Conservation (phyloP, 1,140 invertebrate species). For the Anthonomus grandis region DNA sequence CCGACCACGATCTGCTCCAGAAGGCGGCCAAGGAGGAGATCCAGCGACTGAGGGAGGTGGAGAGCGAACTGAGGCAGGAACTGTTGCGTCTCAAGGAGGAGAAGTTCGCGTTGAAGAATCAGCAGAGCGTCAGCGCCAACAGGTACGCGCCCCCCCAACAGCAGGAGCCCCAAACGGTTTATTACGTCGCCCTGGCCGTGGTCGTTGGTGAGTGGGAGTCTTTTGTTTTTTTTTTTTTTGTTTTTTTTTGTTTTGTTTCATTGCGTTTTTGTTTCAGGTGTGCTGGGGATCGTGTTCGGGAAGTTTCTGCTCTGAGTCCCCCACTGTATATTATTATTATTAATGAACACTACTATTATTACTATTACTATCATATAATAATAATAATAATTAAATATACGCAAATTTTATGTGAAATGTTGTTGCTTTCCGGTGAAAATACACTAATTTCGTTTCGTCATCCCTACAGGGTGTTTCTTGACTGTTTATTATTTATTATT, state of each 20-base stretch:
- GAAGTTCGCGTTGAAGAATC: slow-evolving; percentile 52
- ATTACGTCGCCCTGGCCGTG: slow-evolving; percentile 30
- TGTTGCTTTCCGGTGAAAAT: neutral
- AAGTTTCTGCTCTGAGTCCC: slow-evolving; percentile 42
- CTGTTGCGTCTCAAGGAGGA: slow-evolving; percentile 74
- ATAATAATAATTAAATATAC: slow-evolving; percentile 25
- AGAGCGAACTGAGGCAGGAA: slow-evolving; percentile 74
- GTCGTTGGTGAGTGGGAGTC: slow-evolving; percentile 24
- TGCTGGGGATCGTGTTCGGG: slow-evolving; percentile 42
- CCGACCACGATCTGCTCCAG: slow-evolving; percentile 57
- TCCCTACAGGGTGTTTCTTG: slow-evolving; percentile 22
- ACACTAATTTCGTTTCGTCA: neutral
- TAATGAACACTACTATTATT: slow-evolving; percentile 27
- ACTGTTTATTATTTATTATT: neutral
- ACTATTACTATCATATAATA: slow-evolving; percentile 36
- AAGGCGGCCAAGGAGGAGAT: slow-evolving; percentile 65
- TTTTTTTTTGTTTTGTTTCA: slow-evolving; percentile 1
- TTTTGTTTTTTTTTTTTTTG: neutral
- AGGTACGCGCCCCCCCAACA: slow-evolving; percentile 38
- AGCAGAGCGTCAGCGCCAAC: slow-evolving; percentile 38
- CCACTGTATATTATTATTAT: slow-evolving; percentile 42
- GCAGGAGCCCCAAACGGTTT: slow-evolving; percentile 27
- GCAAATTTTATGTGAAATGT: slow-evolving; percentile 17
- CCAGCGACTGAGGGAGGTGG: slow-evolving; percentile 66
- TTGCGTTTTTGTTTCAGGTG: slow-evolving; percentile 23